Evolutionary conservation across 2,888 invertebrate species (phyloP).

Genomic region (Andrena praecox): DNA sequence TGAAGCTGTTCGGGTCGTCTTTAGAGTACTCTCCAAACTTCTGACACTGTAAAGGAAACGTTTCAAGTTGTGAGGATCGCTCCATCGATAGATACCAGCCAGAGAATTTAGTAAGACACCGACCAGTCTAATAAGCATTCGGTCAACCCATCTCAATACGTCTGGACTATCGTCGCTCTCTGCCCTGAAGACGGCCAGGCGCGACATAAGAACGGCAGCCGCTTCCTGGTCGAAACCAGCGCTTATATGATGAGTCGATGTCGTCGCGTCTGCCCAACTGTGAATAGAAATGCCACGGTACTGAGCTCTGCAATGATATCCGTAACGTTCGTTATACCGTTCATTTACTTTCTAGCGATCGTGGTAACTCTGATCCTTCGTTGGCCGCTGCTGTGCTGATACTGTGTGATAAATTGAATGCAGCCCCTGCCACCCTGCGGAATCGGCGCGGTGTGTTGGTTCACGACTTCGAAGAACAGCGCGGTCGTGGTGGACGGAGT

Average conservation of each 20-base stretch:
- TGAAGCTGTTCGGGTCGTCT: conserved; percentile 98
- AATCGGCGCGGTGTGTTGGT: conserved; percentile 96
- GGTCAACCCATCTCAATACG: conserved; percentile 98
- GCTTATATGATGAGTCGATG: conserved; percentile 95
- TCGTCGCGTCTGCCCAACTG: conserved; percentile 98
- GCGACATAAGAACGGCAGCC: conserved; percentile 98
- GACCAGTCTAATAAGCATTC: conserved; percentile 98
- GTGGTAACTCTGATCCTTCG: conserved; percentile 98
- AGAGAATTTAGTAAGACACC: conserved; percentile 65
- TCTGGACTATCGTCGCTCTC: conserved; percentile 98
- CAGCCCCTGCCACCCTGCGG: conserved; percentile 98
- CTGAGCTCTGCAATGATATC: not conserved
- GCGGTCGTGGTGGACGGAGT: conserved; percentile 97
- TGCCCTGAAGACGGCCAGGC: conserved; percentile 98
- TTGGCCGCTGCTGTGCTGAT: conserved; percentile 98
- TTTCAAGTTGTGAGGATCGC: not conserved
- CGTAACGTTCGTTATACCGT: not conserved
- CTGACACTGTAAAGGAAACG: conserved; percentile 91
- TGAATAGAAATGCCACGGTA: conserved; percentile 21
- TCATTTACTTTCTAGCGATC: conserved; percentile 94
- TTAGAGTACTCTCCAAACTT: conserved; percentile 99
- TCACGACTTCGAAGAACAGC: conserved; percentile 98
- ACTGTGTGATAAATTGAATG: conserved; percentile 99
- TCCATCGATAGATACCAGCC: not conserved
- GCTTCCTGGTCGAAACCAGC: conserved; percentile 99